Evolutionary conservation across 2,113 vertebrate species (phyloP).

Genomic region (Urocolius indicus): DNA sequence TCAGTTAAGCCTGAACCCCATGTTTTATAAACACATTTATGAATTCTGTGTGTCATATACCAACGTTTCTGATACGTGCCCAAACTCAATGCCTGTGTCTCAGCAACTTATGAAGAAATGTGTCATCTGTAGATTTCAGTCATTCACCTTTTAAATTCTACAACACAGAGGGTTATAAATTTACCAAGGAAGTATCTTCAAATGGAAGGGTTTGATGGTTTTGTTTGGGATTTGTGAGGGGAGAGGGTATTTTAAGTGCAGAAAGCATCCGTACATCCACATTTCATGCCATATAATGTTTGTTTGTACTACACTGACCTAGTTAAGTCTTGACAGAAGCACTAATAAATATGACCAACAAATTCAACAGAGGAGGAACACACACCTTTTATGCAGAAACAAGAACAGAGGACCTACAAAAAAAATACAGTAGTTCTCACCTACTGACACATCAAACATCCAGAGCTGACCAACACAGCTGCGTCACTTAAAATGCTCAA

Average conservation of each 20-base stretch:
- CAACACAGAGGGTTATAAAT: background rate
- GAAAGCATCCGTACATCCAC: background rate
- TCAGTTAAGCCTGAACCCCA: background rate
- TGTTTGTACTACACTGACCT: background rate
- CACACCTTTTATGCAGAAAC: background rate
- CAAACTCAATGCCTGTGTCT: background rate
- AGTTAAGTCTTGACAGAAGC: background rate
- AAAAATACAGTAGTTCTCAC: background rate
- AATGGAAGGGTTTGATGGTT: background rate
- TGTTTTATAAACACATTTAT: background rate
- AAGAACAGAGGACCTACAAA: background rate
- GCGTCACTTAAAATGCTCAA: background rate
- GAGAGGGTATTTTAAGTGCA: background rate
- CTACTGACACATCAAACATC: slow-evolving; percentile 13
- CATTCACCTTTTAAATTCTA: background rate
- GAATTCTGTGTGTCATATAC: background rate
- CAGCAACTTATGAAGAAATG: background rate
- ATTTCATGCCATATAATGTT: background rate
- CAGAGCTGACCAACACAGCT: background rate
- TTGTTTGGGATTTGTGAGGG: background rate
- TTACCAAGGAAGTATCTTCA: background rate
- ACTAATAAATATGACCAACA: background rate
- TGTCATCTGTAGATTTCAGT: background rate
- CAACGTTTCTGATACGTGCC: background rate
- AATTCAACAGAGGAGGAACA: background rate